Evolutionary conservation across 2,888 invertebrate species (phyloP).

Genomic region (Oligia latruncula): DNA sequence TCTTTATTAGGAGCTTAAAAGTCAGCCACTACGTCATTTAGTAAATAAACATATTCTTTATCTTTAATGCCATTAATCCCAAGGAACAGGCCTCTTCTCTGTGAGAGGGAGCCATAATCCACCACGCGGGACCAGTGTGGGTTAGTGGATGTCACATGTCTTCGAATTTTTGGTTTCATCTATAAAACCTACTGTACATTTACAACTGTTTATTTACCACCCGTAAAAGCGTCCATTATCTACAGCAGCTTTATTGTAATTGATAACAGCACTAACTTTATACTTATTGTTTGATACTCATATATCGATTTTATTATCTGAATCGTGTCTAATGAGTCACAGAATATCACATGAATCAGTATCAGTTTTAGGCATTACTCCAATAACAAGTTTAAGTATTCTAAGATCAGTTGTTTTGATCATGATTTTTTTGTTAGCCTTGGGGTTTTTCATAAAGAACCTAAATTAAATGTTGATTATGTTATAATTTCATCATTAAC

Average conservation of each 20-base stretch:
- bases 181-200: neutral
- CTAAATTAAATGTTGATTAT: conserved; percentile 14
- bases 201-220: conserved; percentile 1
- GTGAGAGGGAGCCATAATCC: too few relatives aligned
- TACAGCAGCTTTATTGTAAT: conserved; percentile 16
- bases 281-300: conserved; percentile 15
- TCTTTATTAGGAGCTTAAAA: neutral
- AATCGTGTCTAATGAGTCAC: conserved; percentile 26
- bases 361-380: conserved; percentile 14
- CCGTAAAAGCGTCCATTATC: conserved; percentile 21
- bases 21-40: neutral
- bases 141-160: neutral
- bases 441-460: conserved; percentile 22
- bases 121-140: neutral
- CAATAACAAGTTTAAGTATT: neutral
- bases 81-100: neutral
- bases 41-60: conserved; percentile 15
- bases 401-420: conserved; percentile 31
- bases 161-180: neutral
- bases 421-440: conserved; percentile 24
- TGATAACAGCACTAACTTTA: conserved; percentile 29
- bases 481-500: conserved; percentile 8
- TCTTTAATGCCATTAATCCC: conserved; percentile 2
- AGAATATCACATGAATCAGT: conserved; percentile 28
- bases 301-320: conserved; percentile 32